Evolutionary conservation across 2,888 invertebrate genomes (phyloP).

Genomic region (Macrosoma leucophasiata): DNA sequence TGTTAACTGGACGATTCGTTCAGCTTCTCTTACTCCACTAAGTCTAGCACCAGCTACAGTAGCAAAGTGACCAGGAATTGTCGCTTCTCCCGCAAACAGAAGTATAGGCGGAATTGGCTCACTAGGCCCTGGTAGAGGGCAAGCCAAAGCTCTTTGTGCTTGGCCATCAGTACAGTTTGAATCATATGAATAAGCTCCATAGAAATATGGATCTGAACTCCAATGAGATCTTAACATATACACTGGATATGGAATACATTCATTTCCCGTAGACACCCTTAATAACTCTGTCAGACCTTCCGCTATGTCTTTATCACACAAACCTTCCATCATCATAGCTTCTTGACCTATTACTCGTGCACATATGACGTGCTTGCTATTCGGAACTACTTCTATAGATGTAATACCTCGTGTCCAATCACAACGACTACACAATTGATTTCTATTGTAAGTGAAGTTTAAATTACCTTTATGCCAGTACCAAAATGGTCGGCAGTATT

Average conservation of each 20-base stretch:
- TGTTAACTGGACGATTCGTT: slow-evolving; percentile 80
- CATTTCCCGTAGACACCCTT: slow-evolving; percentile 76
- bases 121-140: slow-evolving; percentile 78
- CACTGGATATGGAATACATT: slow-evolving; percentile 79
- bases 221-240: slow-evolving; percentile 82
- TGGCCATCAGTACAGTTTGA: slow-evolving; percentile 49
- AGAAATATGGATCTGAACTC: slow-evolving; percentile 82
- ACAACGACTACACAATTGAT: slow-evolving; percentile 66
- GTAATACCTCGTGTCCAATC: slow-evolving; percentile 85
- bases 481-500: slow-evolving; percentile 84
- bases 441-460: slow-evolving; percentile 77
- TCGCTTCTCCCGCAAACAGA: slow-evolving; percentile 89
- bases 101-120: slow-evolving; percentile 80
- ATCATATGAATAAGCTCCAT: slow-evolving; percentile 81
- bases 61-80: slow-evolving; percentile 81
- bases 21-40: slow-evolving; percentile 87
- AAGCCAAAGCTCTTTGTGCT: slow-evolving; percentile 71
- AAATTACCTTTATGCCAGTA: slow-evolving; percentile 80
- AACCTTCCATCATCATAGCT: slow-evolving; percentile 79
- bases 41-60: slow-evolving; percentile 86
- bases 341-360: slow-evolving; percentile 82
- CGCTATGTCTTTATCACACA: slow-evolving; percentile 80
- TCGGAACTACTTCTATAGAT: slow-evolving; percentile 79
- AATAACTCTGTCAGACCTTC: slow-evolving; percentile 79
- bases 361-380: slow-evolving; percentile 82